Evolutionary conservation across 2,888 invertebrate genomes (phyloP).

Genomic region (Xestia rhomboidea): DNA sequence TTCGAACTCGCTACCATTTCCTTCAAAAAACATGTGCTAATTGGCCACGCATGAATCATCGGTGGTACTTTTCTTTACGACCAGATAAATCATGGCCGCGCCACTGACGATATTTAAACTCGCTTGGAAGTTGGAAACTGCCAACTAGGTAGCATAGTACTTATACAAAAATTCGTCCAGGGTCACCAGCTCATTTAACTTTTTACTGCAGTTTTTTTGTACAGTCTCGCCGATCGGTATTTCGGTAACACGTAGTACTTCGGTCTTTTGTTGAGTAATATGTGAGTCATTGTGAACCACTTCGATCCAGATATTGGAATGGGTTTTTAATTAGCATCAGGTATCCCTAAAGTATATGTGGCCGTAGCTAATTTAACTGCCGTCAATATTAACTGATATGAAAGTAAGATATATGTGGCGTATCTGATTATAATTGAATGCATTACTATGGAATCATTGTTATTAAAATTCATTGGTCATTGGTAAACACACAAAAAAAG

Average conservation of each 20-base stretch:
- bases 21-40: slow-evolving; percentile 48
- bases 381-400: slow-evolving; percentile 22
- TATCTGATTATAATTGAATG: slow-evolving; percentile 9
- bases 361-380: slow-evolving; percentile 13
- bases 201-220: slow-evolving; percentile 77
- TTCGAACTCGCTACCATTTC: slow-evolving; percentile 11
- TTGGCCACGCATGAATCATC: slow-evolving; percentile 54
- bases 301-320: slow-evolving; percentile 44
- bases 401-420: background rate
- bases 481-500: background rate
- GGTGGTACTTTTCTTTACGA: slow-evolving; percentile 53
- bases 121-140: slow-evolving; percentile 34
- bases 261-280: slow-evolving; percentile 60
- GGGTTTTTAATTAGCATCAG: slow-evolving; percentile 41
- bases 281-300: slow-evolving; percentile 62
- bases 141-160: slow-evolving; percentile 22
- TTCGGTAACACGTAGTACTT: slow-evolving; percentile 52
- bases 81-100: slow-evolving; percentile 46
- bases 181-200: slow-evolving; percentile 73
- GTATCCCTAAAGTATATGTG: slow-evolving; percentile 24
- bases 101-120: slow-evolving; percentile 44
- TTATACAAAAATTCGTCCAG: slow-evolving; percentile 58
- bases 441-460: slow-evolving; percentile 1
- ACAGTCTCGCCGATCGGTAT: slow-evolving; percentile 55
- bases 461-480: background rate